Evolutionary conservation across 2,797 vertebrate species (phyloP).

Genomic region (Myiothlypis chrysogaster): DNA sequence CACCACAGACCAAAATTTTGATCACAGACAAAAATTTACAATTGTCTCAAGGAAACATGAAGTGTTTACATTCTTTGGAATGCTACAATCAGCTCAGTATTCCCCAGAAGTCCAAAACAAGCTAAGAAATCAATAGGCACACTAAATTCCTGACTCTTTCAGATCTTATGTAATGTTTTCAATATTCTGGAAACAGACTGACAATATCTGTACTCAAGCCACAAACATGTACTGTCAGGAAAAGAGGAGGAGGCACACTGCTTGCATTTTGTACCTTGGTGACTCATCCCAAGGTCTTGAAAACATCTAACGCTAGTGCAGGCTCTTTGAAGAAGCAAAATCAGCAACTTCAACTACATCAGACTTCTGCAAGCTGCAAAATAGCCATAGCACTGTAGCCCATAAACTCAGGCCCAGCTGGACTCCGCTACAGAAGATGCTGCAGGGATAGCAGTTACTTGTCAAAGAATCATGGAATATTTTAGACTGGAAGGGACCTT

Average conservation of each 20-base stretch:
- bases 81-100: neutral
- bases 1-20: neutral
- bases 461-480: neutral
- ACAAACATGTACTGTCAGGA: neutral
- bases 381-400: neutral
- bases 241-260: neutral
- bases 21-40: neutral
- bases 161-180: neutral
- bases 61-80: neutral
- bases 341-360: neutral
- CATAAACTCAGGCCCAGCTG: neutral
- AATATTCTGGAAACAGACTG: neutral
- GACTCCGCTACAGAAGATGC: neutral
- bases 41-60: neutral
- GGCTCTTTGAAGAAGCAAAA: neutral
- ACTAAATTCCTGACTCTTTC: neutral
- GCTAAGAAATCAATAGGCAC: neutral
- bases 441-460: neutral
- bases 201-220: neutral
- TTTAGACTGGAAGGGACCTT: neutral
- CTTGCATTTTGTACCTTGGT: neutral
- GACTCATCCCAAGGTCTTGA: neutral
- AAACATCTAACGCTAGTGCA: neutral
- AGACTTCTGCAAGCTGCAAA: neutral
- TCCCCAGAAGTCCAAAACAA: neutral